Conservation (phyloP, 2,888 invertebrate genomes). For the Exocentrus adspersus region DNA sequence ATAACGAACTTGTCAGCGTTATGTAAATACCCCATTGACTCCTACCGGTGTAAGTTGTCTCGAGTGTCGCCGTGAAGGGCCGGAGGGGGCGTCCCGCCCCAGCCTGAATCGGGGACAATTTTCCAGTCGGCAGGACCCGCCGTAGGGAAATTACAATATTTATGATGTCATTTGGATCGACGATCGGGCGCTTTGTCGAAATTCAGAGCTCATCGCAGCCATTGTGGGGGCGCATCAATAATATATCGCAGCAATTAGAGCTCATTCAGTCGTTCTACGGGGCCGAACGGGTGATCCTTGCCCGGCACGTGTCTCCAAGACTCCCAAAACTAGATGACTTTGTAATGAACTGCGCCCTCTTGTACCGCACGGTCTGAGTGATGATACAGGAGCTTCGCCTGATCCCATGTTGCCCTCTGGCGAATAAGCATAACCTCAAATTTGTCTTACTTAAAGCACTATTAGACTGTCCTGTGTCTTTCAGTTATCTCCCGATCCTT, state of each 20-base stretch:
- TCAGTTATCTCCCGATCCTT: not conserved
- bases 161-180: slow-evolving; percentile 61
- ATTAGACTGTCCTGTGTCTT: not conserved
- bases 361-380: too few relatives aligned
- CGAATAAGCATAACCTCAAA: too few relatives aligned
- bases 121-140: slow-evolving; percentile 52
- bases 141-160: slow-evolving; percentile 61
- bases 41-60: slow-evolving; percentile 22
- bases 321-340: slow-evolving; percentile 34
- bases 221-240: slow-evolving; percentile 57
- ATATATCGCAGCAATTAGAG: slow-evolving; percentile 59
- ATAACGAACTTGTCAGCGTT: slow-evolving; percentile 6
- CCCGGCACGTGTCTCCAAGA: slow-evolving; percentile 46
- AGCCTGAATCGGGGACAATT: slow-evolving; percentile 51
- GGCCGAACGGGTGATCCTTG: slow-evolving; percentile 47
- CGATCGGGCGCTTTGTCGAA: slow-evolving; percentile 55
- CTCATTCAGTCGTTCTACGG: slow-evolving; percentile 51
- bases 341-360: slow-evolving; percentile 35
- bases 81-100: slow-evolving; percentile 28
- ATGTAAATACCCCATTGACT: slow-evolving; percentile 22
- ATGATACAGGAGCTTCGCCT: too few relatives aligned
- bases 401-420: too few relatives aligned
- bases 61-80: not conserved
- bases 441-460: not conserved
- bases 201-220: slow-evolving; percentile 52